Conservation (phyloP, 2,797 vertebrate species). For the Myripristis jacobus region DNA sequence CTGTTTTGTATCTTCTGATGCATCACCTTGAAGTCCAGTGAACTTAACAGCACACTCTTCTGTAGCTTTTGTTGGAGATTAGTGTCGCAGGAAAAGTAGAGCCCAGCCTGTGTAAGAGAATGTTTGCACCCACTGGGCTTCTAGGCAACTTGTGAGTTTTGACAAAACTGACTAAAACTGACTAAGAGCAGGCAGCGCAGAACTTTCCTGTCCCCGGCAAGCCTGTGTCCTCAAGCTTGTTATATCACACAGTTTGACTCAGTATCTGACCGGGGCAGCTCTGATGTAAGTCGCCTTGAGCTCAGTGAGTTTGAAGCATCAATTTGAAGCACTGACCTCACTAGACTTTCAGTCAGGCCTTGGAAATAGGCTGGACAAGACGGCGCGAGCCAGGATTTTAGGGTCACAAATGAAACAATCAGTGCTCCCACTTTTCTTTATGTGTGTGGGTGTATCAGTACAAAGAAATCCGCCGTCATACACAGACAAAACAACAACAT, state of each 20-base stretch:
- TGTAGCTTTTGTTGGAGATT: background rate
- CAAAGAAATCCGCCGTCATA: no score
- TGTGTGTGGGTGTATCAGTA: no score
- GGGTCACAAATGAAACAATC: background rate
- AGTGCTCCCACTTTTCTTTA: conserved; percentile 4
- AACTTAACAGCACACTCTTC: background rate
- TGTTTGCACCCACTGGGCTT: conserved; percentile 5
- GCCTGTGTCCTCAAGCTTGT: background rate
- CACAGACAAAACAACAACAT: no score
- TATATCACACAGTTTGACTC: conserved; percentile 2
- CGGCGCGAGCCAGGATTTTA: background rate
- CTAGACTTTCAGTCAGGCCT: background rate
- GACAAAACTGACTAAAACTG: conserved; percentile 6
- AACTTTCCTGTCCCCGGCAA: background rate
- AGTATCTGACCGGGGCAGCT: background rate
- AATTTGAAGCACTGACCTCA: conserved; percentile 6
- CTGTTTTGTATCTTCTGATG: background rate
- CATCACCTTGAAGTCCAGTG: background rate
- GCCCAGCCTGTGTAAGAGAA: background rate
- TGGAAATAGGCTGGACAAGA: background rate
- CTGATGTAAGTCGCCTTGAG: conserved; percentile 9
- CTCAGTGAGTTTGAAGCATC: conserved; percentile 10
- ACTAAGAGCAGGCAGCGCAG: background rate
- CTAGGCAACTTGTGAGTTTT: background rate
- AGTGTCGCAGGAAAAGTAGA: conserved; percentile 11